A percentile compares a stretch with the other conserved stretches of the same genome.
Evolutionary conservation across 1,140 invertebrate genomes (phyloP).

Genomic region (Habropoda laboriosa): DNA sequence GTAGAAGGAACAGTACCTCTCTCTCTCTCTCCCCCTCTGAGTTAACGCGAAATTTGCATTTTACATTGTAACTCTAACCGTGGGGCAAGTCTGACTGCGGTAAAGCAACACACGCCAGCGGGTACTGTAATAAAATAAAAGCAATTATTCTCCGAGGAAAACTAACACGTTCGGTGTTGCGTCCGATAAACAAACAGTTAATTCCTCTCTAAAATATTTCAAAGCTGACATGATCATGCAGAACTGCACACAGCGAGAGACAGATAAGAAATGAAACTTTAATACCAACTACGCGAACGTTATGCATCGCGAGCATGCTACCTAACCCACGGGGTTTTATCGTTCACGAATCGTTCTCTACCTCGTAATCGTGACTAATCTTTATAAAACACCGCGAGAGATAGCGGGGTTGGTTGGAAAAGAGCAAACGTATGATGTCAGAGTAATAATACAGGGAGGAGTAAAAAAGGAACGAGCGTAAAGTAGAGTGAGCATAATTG

Average conservation of each 20-base stretch:
- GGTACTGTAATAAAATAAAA: neutral
- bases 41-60: neutral
- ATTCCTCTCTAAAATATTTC: neutral
- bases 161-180: neutral
- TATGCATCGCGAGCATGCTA: neutral
- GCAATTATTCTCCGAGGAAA: neutral
- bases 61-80: neutral
- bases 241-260: no score
- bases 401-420: neutral
- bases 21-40: no score
- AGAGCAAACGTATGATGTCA: neutral
- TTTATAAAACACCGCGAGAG: neutral
- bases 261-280: conserved; percentile 3
- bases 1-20: no score
- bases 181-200: neutral
- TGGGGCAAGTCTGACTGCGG: neutral
- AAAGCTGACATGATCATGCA: no score
- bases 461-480: no score
- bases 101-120: neutral
- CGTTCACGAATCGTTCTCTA: neutral
- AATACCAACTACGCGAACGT: conserved; percentile 15
- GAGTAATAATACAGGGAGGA: no score
- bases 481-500: neutral
- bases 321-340: no score
- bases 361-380: neutral